Evolutionary conservation across 2,797 vertebrate species (phyloP).

Genomic region (Pangasius larnaudii): DNA sequence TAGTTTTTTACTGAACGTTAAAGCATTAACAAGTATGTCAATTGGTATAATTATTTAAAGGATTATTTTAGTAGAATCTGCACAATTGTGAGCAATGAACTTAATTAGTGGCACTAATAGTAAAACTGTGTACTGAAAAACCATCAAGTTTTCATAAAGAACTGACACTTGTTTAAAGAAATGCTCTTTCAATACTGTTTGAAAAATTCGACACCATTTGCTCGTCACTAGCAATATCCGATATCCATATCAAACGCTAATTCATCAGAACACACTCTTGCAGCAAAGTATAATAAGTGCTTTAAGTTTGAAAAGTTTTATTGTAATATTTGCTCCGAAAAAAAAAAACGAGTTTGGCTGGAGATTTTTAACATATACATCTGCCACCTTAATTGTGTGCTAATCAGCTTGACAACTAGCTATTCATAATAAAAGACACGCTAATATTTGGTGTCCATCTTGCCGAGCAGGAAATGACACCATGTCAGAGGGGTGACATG

Average conservation of each 20-base stretch:
- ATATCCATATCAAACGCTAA: not conserved
- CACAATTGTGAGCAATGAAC: not conserved
- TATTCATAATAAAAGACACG: not conserved
- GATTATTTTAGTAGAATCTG: no score
- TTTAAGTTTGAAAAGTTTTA: not conserved
- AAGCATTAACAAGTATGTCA: not conserved
- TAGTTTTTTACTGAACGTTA: not conserved
- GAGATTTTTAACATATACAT: not conserved
- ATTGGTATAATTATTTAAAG: no score
- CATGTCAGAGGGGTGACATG: conserved; percentile 23
- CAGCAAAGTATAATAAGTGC: not conserved
- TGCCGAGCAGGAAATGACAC: conserved; percentile 9
- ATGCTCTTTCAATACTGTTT: not conserved
- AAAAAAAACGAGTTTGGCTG: not conserved
- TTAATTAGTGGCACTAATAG: not conserved
- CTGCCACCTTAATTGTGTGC: not conserved
- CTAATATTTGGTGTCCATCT: conserved; percentile 14
- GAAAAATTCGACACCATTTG: not conserved
- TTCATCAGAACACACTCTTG: not conserved
- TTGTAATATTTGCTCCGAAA: not conserved
- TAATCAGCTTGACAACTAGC: not conserved
- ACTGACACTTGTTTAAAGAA: not conserved
- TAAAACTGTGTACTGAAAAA: not conserved
- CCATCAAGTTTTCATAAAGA: not conserved
- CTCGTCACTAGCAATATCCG: not conserved